These are phyloP conservation scores for Ectemnius cavifrons DNA, from an alignment of 2,888 invertebrate genomes.

Conservation along the genomic window DNA sequence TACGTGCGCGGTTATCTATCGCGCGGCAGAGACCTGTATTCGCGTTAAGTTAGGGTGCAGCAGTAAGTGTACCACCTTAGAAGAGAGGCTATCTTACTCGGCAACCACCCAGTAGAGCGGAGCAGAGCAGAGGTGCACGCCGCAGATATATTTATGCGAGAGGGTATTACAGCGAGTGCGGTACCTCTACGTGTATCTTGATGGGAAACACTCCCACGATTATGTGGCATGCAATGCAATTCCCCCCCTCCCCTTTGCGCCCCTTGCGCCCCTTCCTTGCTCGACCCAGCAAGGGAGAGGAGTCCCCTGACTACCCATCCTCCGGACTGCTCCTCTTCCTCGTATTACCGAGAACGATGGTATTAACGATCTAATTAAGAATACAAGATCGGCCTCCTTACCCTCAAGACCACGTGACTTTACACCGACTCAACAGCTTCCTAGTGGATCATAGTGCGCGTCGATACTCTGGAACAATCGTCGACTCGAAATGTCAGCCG, in stretches of 20 bases:
- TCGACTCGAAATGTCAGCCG: slow-evolving; percentile 47
- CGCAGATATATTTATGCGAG: slow-evolving; percentile 71
- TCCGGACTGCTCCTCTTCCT: no score
- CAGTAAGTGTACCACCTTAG: no score
- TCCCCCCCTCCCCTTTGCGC: slow-evolving; percentile 66
- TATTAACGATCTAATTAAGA: slow-evolving; percentile 70
- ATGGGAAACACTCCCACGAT: slow-evolving; percentile 76
- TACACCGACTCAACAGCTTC: not conserved
- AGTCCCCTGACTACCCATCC: slow-evolving; percentile 5
- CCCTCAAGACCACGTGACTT: no score
- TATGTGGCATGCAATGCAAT: slow-evolving; percentile 75
- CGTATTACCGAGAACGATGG: no score
- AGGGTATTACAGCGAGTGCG: slow-evolving; percentile 71
- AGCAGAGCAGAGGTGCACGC: slow-evolving; percentile 59
- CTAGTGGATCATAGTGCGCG: slow-evolving; percentile 25
- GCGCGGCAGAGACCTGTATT: not conserved
- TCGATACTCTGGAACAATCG: slow-evolving; percentile 30
- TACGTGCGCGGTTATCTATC: not conserved
- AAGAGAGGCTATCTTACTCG: slow-evolving; percentile 6
- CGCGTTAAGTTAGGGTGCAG: not conserved
- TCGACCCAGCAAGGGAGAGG: slow-evolving; percentile 54
- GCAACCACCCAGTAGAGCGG: slow-evolving; percentile 64
- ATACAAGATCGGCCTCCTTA: slow-evolving; percentile 36
- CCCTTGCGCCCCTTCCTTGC: no score
- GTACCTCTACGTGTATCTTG: slow-evolving; percentile 72